Conservation (phyloP, 2,797 vertebrate species). For the Trematomus bernacchii region DNA sequence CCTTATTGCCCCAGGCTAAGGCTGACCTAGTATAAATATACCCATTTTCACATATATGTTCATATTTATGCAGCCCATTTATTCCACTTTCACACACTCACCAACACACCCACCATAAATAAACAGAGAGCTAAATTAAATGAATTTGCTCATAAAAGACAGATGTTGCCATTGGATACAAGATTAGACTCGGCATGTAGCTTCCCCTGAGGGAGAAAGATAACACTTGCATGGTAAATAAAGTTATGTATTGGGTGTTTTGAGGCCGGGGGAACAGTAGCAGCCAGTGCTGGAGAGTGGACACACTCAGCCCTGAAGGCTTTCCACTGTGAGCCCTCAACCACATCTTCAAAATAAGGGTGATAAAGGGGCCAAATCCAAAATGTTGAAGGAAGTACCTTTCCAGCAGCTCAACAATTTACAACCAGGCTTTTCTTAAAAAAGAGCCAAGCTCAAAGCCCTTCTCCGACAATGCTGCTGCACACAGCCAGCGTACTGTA, state of each 20-base stretch:
- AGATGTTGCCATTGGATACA: conserved; percentile 70
- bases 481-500: conserved; percentile 11
- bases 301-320: conserved; percentile 63
- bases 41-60: conserved; percentile 9
- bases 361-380: conserved; percentile 52
- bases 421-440: conserved; percentile 48
- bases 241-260: conserved; percentile 56
- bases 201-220: conserved; percentile 66
- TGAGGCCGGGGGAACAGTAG: conserved; percentile 65
- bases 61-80: conserved; percentile 39
- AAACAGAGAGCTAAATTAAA: conserved; percentile 66
- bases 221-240: conserved; percentile 66
- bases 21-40: too few relatives aligned
- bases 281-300: conserved; percentile 61
- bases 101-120: conserved; percentile 53
- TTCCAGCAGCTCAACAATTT: conserved; percentile 31
- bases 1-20: too few relatives aligned
- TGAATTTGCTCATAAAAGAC: conserved; percentile 74
- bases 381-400: conserved; percentile 41
- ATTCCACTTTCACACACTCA: conserved; percentile 35
- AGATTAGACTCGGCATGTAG: conserved; percentile 59
- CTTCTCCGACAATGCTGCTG: not conserved
- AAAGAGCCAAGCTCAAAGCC: not conserved
- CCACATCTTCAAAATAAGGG: conserved; percentile 48
- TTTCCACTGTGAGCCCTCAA: conserved; percentile 59